phyloP scores from a whole-genome alignment of 1,140 invertebrate genomes.

The Diachasmimorpha longicaudata region DNA sequence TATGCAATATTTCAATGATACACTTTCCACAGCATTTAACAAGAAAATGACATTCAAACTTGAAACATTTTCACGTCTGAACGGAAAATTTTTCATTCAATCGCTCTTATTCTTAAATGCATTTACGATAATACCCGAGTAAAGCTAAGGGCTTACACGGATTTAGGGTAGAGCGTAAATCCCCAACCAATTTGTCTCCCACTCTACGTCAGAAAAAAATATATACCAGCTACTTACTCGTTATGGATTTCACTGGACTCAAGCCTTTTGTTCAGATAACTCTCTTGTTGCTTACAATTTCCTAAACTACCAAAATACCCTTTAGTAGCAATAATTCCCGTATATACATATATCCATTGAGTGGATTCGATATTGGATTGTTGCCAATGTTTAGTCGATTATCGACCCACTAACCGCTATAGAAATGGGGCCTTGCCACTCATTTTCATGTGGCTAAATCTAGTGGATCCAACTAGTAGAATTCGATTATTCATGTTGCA shows the following conservation, averaged over 20 bases:
- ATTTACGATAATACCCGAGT: slow-evolving; percentile 50
- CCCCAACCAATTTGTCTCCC: slow-evolving; percentile 29
- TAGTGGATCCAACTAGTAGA: no score
- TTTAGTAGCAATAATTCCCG: neutral
- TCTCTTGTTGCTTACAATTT: neutral
- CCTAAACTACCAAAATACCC: neutral
- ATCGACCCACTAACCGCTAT: neutral
- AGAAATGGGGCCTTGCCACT: neutral
- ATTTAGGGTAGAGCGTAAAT: slow-evolving; percentile 51
- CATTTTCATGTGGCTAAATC: neutral
- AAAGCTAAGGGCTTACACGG: slow-evolving; percentile 57
- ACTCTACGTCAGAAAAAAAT: slow-evolving; percentile 23
- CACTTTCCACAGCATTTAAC: no score
- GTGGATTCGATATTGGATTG: neutral
- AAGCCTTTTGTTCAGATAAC: neutral
- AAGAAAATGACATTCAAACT: neutral
- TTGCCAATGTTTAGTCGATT: neutral
- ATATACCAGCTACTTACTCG: neutral
- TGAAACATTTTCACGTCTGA: neutral
- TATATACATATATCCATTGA: neutral
- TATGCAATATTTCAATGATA: no score
- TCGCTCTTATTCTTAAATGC: slow-evolving; percentile 40
- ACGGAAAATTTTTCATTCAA: neutral
- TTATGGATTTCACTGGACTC: neutral
- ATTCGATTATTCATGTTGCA: no score